These are phyloP conservation scores for Smutsia temminckii DNA, from an alignment of 2,797 vertebrate genomes.

Conservation along the genomic window DNA sequence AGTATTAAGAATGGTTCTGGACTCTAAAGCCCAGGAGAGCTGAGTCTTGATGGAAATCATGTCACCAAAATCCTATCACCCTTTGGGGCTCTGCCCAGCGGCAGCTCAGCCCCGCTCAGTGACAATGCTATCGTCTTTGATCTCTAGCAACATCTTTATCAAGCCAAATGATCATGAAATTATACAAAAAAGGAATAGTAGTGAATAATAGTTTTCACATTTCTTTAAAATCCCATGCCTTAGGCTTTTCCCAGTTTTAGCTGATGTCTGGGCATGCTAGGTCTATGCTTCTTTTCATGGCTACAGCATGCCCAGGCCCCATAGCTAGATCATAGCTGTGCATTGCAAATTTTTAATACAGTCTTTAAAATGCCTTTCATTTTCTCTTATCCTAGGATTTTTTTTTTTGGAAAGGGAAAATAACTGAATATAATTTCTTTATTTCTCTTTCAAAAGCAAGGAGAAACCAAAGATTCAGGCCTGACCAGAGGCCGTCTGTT, in stretches of 20 bases:
- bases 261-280: fast-evolving
- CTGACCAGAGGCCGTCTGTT: neutral
- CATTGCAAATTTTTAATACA: neutral
- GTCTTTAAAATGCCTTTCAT: neutral
- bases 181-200: neutral
- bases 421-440: neutral
- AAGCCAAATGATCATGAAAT: neutral
- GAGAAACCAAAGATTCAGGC: neutral
- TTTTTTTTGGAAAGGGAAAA: neutral
- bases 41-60: neutral
- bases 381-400: neutral
- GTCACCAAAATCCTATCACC: neutral
- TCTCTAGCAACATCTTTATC: neutral
- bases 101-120: neutral
- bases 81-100: neutral
- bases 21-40: neutral
- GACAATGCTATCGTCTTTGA: neutral
- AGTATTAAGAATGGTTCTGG: neutral
- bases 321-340: neutral
- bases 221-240: neutral
- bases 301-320: too few species aligned
- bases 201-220: neutral
- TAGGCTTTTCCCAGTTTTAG: neutral
- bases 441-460: conserved; percentile 40
- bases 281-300: neutral